Conservation (phyloP, 2,113 vertebrate species). For the Burhinus oedicnemus region DNA sequence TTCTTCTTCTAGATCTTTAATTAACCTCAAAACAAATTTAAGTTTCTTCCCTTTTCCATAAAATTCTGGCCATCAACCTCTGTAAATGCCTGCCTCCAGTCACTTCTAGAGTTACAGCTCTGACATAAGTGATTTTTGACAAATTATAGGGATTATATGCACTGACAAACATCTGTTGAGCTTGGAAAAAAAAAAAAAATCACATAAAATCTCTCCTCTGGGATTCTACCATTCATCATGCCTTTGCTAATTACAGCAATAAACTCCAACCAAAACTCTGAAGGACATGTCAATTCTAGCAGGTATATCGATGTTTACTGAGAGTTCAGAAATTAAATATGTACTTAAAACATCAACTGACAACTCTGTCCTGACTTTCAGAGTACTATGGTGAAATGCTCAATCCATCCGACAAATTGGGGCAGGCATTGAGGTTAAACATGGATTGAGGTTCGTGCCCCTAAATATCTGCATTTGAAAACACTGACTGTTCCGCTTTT, state of each 20-base stretch:
- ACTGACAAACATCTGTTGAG: not conserved
- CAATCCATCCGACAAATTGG: not conserved
- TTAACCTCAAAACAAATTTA: not conserved
- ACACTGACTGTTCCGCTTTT: fast-evolving
- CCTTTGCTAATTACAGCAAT: not conserved
- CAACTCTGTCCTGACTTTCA: not conserved
- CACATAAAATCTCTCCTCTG: not conserved
- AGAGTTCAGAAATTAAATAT: not conserved
- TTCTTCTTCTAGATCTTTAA: not conserved
- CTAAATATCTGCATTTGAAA: not conserved
- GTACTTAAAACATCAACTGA: not conserved
- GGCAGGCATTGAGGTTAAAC: slow-evolving; percentile 12
- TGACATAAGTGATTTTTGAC: not conserved
- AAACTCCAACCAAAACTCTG: not conserved
- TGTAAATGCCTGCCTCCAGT: not conserved
- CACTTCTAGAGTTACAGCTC: not conserved
- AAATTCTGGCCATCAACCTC: not conserved
- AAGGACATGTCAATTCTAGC: not conserved
- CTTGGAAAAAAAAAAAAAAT: not conserved
- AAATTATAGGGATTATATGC: not conserved
- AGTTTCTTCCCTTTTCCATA: not conserved
- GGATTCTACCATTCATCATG: not conserved
- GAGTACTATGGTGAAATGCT: not conserved
- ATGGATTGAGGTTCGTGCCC: not conserved
- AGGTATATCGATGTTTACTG: not conserved